Base-by-base conservation (phyloP, 2,797 vertebrate genomes). In the Naso thynnoides region DNA sequence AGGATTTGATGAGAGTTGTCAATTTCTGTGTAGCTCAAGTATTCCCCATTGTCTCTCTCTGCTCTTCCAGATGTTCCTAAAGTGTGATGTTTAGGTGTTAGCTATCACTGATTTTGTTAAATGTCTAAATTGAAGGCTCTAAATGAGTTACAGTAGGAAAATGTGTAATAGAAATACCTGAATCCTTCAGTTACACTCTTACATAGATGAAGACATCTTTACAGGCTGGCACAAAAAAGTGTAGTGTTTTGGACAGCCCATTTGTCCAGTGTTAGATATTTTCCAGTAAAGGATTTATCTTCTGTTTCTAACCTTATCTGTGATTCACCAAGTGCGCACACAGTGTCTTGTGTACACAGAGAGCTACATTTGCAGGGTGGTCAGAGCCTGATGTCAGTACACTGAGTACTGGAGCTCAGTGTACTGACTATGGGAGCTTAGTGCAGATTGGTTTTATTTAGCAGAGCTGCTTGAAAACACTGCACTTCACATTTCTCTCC, bases 391-490 rank as follows among this genome's bases (percentile, higher is more conserved):
- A 83, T 84, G 76, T 87, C 81, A 63, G 79, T 68, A 83, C 59
- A 72, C 61, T 48, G 29, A 69, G 60, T 48, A 53, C 63, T 82
- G 76, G 64, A 47, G 76, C 83, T 84, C 69, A 70, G 60, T 74
- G 83, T n/a, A 72, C 61, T 48, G 29, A 69, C 58, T 48, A 53
- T 60, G 81, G 76, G 64, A 47, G 76, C 83, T 84, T 71, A 70
- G 60, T 74, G 83, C 81, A 77, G 47, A 79, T 78, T 78, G 50
- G 49, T 76, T 86, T 83, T 83, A 79, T 78, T 70, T 76, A 87
- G 84, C 61, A 45, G 26, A 63, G 68, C 55, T 56, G 56, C 86
- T 62, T 56, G 69, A 75, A 77, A 83, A 74, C 63, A 68, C 78
- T 80, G 75, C 85, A 76, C 82, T 75, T 83, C 88, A 88, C 82